Percentiles rank a stretch among this genome's conserved stretches.
Evolutionary conservation across 2,888 invertebrate species (phyloP).

Genomic region (Phyllotreta cruciferae): DNA sequence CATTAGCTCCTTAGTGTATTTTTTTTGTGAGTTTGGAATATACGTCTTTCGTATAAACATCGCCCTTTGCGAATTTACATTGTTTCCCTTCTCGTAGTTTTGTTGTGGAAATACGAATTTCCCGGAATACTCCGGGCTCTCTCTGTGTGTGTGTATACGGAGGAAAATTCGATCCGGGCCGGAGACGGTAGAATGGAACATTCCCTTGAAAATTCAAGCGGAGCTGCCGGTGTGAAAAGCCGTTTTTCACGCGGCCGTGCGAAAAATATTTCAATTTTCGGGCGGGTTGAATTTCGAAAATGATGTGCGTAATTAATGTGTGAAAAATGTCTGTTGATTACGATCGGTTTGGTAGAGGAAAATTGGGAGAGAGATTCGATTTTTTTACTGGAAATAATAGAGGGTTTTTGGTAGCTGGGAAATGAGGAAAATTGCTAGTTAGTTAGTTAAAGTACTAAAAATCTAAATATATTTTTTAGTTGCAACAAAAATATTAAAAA

Average conservation of each 20-base stretch:
- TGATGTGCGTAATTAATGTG: conserved; percentile 22
- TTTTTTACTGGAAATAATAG: no score
- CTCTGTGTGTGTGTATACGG: conserved; percentile 28
- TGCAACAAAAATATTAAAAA: no score
- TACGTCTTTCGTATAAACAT: conserved; percentile 20
- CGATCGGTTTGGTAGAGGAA: no score
- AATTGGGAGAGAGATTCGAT: no score
- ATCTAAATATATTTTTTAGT: no score
- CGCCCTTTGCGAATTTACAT: conserved; percentile 36
- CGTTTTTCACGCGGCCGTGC: conserved; percentile 30
- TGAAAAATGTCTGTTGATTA: neutral
- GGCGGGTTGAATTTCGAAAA: conserved; percentile 26
- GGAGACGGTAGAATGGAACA: conserved; percentile 27
- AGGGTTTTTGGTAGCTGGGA: no score
- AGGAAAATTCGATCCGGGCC: conserved; percentile 45
- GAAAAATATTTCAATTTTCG: conserved; percentile 34
- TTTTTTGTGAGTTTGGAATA: conserved; percentile 8
- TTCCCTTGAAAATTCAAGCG: conserved; percentile 57
- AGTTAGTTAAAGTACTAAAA: no score
- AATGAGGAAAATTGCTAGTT: no score
- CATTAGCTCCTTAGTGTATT: conserved; percentile 1
- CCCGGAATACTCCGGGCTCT: conserved; percentile 50
- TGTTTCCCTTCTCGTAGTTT: conserved; percentile 55
- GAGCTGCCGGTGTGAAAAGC: conserved; percentile 41
- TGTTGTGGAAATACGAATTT: conserved; percentile 57